phyloP scores from a whole-genome alignment of 2,888 invertebrate genomes.

The Clostera curtula region DNA sequence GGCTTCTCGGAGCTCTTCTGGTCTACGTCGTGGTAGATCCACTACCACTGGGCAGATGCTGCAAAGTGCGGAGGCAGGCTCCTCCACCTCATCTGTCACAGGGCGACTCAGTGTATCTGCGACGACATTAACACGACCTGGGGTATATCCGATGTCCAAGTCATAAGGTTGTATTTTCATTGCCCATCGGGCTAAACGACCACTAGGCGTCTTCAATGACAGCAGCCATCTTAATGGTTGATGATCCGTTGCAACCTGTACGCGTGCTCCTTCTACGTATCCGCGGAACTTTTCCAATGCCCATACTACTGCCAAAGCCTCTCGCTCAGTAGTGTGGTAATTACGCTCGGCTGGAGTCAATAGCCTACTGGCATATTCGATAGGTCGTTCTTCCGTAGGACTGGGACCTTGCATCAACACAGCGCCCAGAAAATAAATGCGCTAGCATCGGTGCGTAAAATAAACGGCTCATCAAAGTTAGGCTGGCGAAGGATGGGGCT shows the following conservation, averaged over 20 bases:
- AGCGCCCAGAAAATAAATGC: constrained; percentile 8
- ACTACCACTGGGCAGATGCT: constrained; percentile 1
- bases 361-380: constrained; percentile 3
- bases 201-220: constrained; percentile 1
- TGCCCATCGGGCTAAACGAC: constrained; percentile 4
- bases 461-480: constrained; percentile 2
- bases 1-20: constrained; percentile 3
- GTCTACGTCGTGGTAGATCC: constrained; percentile 6
- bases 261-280: constrained; percentile 3
- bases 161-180: constrained; percentile 5
- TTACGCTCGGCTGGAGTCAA: constrained; percentile 4
- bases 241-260: constrained; percentile 3
- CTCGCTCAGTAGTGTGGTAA: constrained; percentile 3
- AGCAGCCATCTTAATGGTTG: constrained; percentile 3
- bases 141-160: constrained; percentile 1
- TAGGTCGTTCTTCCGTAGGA: neutral
- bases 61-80: neutral
- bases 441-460: constrained; percentile 7
- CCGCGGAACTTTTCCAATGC: constrained; percentile 6
- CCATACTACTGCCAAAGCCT: constrained; percentile 7
- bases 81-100: constrained; percentile 1
- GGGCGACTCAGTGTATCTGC: constrained; percentile 8
- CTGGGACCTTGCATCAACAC: constrained; percentile 9
- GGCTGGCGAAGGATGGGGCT: constrained; percentile 10
- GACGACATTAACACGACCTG: constrained; percentile 5